Evolutionary conservation across 2,888 invertebrate species (phyloP).

Genomic region (Eupsilia transversa): DNA sequence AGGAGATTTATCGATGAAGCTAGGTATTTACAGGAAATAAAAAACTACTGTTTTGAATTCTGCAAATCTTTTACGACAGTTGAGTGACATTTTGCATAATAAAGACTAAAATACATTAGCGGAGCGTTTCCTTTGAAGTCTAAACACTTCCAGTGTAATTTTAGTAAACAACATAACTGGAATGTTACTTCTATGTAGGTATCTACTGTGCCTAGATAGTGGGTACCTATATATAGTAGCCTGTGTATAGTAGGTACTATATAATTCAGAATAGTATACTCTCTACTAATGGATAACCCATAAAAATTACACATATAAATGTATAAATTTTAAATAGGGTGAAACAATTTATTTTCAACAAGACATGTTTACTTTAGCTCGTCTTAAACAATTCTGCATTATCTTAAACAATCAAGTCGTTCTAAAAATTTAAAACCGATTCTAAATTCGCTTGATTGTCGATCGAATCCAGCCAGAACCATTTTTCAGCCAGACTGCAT

Average conservation of each 20-base stretch:
- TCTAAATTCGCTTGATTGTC: background rate
- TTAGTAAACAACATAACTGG: background rate
- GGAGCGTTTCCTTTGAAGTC: constrained; percentile 5
- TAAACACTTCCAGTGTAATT: background rate
- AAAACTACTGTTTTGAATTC: constrained; percentile 13
- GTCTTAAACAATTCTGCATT: background rate
- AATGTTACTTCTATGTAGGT: background rate
- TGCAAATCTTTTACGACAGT: constrained; percentile 24
- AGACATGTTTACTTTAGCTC: background rate
- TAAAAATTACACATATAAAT: background rate
- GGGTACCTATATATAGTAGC: no score
- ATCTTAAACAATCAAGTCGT: background rate
- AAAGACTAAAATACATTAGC: constrained; percentile 20
- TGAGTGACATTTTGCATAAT: constrained; percentile 25
- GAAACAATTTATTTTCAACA: background rate
- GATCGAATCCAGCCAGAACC: background rate
- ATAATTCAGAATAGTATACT: background rate
- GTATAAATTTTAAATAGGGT: background rate
- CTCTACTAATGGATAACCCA: no score
- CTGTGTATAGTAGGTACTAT: no score
- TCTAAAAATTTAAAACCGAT: background rate
- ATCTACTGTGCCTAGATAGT: background rate
- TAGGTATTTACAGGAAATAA: background rate
- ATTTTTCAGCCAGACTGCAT: background rate
- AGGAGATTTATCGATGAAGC: background rate